Evolutionary conservation across 2,797 vertebrate species (phyloP), one percentile per base, ranked within the genome.

Genomic region (Enteromius viviparus): DNA sequence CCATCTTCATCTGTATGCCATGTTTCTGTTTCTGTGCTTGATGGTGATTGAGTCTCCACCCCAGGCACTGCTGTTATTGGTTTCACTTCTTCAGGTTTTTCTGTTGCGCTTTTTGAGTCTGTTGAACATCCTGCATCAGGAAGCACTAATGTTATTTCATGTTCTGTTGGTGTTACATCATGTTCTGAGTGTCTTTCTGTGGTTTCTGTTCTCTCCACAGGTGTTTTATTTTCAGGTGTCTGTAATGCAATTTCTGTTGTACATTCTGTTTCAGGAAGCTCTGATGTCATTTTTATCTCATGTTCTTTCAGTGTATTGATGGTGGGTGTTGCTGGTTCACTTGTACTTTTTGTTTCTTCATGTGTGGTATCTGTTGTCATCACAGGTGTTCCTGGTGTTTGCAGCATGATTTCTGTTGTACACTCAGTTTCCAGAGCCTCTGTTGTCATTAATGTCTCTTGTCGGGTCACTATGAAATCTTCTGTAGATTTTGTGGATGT

Each of bases 361-460:
- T 21, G 2, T 19, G 11, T 69, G 0, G 11, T 69, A 12, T 14
- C 11, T n/a, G 10, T 69, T 69, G 2, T 14, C 5, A 23, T 0
- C 66, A 45, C n/a, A 8, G 6, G 3, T 53, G 45, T 68, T 83
- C 26, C 68, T 62, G 17, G 7, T 71, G 19, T 34, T 11, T n/a
- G 1, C 6, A 34, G 1, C 2, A 42, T 3, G 0, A 6, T 60
- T 45, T 76, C 32, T 29, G 55, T 76, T 62, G 79, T 76, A 23
- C 60, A 76, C 55, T 82, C 79, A 23, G 72, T 85, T 45, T 82
- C 32, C 32, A 34, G 32, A 34, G 32, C 32, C 32, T 34, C 32
- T 34, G 32, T 34, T 34, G 32, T 34, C 3, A 34, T 34, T 34
- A 34, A 34, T 3, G 32, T 34, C 32, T 34, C 32, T 34, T 34